phyloP scores from a whole-genome alignment of 1,140 invertebrate genomes.

The Euwallacea fornicatus region DNA sequence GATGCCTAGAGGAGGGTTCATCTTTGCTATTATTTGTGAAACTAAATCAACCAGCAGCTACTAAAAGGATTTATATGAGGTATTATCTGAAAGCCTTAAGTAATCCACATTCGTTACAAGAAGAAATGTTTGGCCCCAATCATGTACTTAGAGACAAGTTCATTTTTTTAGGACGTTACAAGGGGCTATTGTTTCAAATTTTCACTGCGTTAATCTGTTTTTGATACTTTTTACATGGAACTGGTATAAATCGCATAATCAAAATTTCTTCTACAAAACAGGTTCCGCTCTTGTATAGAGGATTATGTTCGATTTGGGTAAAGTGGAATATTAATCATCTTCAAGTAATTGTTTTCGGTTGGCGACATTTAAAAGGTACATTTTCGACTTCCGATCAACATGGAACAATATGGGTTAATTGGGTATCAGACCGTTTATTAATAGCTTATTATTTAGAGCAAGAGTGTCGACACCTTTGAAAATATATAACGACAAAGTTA shows the following conservation, averaged over 20 bases:
- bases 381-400: not conserved
- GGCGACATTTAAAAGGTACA: constrained; percentile 3
- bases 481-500: too few species aligned
- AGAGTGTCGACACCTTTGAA: too few species aligned
- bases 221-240: too few species aligned
- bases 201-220: too few species aligned
- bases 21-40: not conserved
- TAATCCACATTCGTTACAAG: constrained; percentile 37
- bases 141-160: constrained; percentile 28
- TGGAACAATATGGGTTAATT: constrained; percentile 20
- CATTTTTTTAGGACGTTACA: constrained; percentile 7
- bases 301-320: constrained; percentile 28
- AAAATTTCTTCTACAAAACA: constrained; percentile 16
- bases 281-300: constrained; percentile 8
- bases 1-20: too few species aligned
- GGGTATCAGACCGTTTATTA: constrained; percentile 4
- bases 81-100: constrained; percentile 34
- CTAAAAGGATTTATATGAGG: constrained; percentile 13
- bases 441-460: not conserved
- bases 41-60: not conserved
- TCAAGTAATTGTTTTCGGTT: constrained; percentile 14
- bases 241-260: too few species aligned
- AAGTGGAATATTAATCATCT: constrained; percentile 30
- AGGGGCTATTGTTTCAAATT: not conserved
- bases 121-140: constrained; percentile 38